Evolutionary conservation across 2,113 vertebrate genomes (phyloP).

Genomic region (Hiodon tergisus): DNA sequence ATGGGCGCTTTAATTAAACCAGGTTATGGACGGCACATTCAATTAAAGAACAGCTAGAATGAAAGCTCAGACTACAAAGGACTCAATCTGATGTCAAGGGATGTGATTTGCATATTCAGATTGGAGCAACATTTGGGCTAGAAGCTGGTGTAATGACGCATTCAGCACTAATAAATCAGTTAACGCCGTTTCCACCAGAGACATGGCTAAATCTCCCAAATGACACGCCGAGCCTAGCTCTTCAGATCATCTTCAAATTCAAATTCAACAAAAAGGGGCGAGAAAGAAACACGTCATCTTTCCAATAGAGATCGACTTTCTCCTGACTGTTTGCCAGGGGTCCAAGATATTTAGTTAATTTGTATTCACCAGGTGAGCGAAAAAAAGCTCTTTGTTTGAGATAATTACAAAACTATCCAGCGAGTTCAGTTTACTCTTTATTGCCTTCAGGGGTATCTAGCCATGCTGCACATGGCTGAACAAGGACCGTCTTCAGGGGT

Average conservation of each 20-base stretch:
- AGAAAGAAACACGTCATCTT: no score
- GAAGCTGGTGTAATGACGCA: slow-evolving; percentile 63
- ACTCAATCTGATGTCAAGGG: slow-evolving; percentile 31
- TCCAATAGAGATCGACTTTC: no score
- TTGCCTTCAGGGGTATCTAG: no score
- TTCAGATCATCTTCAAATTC: neutral
- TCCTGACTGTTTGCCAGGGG: no score
- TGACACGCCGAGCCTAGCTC: neutral
- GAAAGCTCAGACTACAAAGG: slow-evolving; percentile 47
- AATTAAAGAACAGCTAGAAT: slow-evolving; percentile 44
- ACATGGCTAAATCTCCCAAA: slow-evolving; percentile 2
- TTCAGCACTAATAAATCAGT: slow-evolving; percentile 68
- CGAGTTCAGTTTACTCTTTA: no score
- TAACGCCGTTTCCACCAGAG: slow-evolving; percentile 55
- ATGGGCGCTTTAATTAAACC: slow-evolving; percentile 47
- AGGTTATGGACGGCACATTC: slow-evolving; percentile 38
- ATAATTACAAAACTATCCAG: no score
- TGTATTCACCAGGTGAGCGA: no score
- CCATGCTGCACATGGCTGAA: no score
- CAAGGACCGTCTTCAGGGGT: no score
- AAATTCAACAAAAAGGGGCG: no score
- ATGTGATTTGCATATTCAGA: slow-evolving; percentile 65
- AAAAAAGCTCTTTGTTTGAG: no score
- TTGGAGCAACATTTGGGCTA: slow-evolving; percentile 60
- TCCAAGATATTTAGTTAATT: no score